Evolutionary conservation across 2,888 invertebrate genomes (phyloP).

Genomic region (Nephrotoma flavescens): DNA sequence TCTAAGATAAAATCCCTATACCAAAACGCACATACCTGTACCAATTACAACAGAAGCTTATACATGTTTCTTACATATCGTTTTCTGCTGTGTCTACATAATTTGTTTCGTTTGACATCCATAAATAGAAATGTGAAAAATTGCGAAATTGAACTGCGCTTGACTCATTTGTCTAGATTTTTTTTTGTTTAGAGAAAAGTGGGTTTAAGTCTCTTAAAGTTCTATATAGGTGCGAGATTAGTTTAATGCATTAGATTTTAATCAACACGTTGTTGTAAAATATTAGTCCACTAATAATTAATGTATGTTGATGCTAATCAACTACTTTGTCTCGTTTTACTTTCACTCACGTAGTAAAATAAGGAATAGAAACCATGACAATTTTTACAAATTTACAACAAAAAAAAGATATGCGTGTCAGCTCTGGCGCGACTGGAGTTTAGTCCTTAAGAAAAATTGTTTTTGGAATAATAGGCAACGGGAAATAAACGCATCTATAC

Average conservation of each 20-base stretch:
- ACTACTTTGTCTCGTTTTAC: neutral
- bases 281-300: neutral
- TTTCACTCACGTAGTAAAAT: too few species aligned
- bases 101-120: neutral
- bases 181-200: neutral
- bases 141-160: neutral
- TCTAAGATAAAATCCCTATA: neutral
- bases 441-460: too few species aligned
- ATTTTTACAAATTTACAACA: too few species aligned
- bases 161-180: neutral
- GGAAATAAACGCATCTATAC: too few species aligned
- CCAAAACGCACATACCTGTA: neutral
- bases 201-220: neutral
- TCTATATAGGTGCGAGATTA: neutral
- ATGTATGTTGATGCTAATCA: neutral
- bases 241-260: neutral
- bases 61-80: neutral
- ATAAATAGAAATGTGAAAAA: neutral
- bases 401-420: too few species aligned
- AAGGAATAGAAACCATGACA: too few species aligned
- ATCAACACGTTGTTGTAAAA: neutral
- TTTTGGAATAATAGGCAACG: too few species aligned
- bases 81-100: neutral
- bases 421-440: too few species aligned
- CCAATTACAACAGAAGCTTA: neutral